Evolutionary conservation across 2,113 vertebrate genomes (phyloP).

Genomic region (Calidris pygmaea): DNA sequence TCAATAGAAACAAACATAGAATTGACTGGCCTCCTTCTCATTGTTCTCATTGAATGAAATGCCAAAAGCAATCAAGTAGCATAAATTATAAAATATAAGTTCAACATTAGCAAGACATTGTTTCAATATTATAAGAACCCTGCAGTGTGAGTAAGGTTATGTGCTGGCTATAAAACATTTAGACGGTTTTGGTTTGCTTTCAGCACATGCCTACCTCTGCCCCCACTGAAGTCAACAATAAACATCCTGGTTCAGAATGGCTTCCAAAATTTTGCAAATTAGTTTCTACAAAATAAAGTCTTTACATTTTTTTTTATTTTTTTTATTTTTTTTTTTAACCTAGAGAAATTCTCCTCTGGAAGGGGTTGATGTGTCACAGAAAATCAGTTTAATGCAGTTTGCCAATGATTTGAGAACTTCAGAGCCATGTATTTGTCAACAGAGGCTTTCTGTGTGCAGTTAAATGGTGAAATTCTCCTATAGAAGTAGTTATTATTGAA

Average conservation of each 20-base stretch:
- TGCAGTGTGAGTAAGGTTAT: neutral
- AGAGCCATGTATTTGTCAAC: neutral
- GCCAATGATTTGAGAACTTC: neutral
- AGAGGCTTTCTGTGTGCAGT: neutral
- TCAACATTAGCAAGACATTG: neutral
- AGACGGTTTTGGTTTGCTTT: neutral
- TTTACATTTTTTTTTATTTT: neutral
- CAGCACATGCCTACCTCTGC: neutral
- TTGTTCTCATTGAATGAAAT: neutral
- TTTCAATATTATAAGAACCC: conserved; percentile 15
- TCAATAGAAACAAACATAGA: conserved; percentile 40
- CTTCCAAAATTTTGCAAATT: neutral
- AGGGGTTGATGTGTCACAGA: neutral
- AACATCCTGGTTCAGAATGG: neutral
- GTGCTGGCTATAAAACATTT: neutral
- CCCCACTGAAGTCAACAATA: neutral
- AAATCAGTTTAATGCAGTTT: neutral
- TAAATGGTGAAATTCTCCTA: neutral
- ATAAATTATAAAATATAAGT: conserved; percentile 44
- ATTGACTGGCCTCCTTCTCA: neutral
- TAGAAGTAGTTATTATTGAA: neutral
- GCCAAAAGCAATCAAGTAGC: neutral
- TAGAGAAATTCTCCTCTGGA: neutral
- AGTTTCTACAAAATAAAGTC: neutral
- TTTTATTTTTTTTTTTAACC: neutral